A percentile compares a stretch with the other conserved stretches of the same genome.
Evolutionary conservation across 2,113 vertebrate species (phyloP).

Genomic region (Thoracochromis brauschi): DNA sequence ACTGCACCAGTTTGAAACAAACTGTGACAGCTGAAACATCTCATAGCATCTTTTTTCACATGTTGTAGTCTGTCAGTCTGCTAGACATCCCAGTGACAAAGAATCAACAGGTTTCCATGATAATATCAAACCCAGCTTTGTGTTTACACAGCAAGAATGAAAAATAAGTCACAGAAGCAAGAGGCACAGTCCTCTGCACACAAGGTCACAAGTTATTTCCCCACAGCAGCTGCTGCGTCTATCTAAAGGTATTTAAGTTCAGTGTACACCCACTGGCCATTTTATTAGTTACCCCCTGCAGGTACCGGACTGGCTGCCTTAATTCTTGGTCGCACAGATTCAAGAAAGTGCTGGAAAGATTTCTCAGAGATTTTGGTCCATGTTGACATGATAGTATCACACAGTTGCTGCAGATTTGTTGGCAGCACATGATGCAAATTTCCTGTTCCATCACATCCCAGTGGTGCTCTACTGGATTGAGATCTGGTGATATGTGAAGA

Average conservation of each 20-base stretch:
- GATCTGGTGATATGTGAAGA: not conserved
- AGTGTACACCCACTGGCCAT: not conserved
- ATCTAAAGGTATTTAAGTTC: not conserved
- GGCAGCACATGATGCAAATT: not conserved
- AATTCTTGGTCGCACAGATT: not conserved
- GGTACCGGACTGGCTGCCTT: not conserved
- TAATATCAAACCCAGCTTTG: not conserved
- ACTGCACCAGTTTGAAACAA: not conserved
- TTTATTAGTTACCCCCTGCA: not conserved
- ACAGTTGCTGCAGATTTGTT: not conserved
- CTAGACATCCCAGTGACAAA: not conserved
- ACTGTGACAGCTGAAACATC: not conserved
- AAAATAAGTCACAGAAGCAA: not conserved
- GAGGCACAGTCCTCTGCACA: not conserved
- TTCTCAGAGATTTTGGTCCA: accelerated
- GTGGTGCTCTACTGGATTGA: not conserved
- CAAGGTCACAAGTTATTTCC: not conserved
- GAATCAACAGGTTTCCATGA: not conserved
- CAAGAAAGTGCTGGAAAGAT: not conserved
- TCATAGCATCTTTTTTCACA: not conserved
- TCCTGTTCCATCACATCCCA: not conserved
- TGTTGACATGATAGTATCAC: not conserved
- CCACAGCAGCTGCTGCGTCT: not conserved
- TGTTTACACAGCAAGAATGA: not conserved
- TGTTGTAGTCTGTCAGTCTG: not conserved